phyloP scores from a whole-genome alignment of 1,140 invertebrate genomes.

The Drosophila guanche region DNA sequence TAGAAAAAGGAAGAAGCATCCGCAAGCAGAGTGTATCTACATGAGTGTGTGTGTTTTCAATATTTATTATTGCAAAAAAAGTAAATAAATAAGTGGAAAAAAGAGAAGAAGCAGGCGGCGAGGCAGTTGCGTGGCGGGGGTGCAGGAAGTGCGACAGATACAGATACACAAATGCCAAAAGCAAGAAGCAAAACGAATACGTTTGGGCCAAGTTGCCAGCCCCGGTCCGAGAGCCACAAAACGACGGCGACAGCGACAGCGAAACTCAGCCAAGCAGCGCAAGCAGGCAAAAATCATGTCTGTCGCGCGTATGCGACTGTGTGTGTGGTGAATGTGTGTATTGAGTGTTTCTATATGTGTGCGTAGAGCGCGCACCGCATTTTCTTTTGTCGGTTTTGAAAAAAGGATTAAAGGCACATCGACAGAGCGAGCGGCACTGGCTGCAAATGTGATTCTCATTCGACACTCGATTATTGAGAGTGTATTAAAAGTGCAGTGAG shows the following conservation, averaged over 20 bases:
- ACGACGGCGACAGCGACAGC: slow-evolving; percentile 32
- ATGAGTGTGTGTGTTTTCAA: slow-evolving; percentile 52
- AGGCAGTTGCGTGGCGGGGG: slow-evolving; percentile 7
- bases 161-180: slow-evolving; percentile 72
- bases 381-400: slow-evolving; percentile 71
- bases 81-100: slow-evolving; percentile 36
- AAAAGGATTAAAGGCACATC: too few species aligned
- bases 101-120: slow-evolving; percentile 22
- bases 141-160: slow-evolving; percentile 76
- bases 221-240: slow-evolving; percentile 30
- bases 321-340: slow-evolving; percentile 28
- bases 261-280: slow-evolving; percentile 66
- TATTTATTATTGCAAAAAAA: slow-evolving; percentile 68
- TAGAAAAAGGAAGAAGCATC: slow-evolving; percentile 40
- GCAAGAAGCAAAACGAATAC: slow-evolving; percentile 61
- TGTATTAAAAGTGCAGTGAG: too few species aligned
- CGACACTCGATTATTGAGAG: too few species aligned
- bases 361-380: slow-evolving; percentile 60
- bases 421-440: too few species aligned
- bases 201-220: slow-evolving; percentile 68
- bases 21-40: slow-evolving; percentile 33
- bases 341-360: slow-evolving; percentile 20
- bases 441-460: too few species aligned
- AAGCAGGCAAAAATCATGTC: slow-evolving; percentile 35
- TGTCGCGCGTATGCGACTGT: slow-evolving; percentile 26